Evolutionary conservation across 2,888 invertebrate genomes (phyloP).

Genomic region (Aspidiotus destructor): DNA sequence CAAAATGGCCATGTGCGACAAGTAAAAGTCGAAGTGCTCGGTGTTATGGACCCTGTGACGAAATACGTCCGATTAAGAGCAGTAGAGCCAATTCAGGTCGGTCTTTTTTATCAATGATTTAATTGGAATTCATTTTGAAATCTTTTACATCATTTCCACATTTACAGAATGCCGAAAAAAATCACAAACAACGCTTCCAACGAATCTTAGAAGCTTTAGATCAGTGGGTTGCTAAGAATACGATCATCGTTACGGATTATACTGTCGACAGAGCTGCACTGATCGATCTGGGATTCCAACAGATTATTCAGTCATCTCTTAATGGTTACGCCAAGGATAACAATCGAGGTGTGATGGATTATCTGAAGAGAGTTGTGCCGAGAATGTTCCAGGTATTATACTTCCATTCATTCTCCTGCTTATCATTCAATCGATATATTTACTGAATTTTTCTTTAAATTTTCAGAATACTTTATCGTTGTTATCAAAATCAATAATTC

Average conservation of each 20-base stretch:
- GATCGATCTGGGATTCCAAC: constrained; percentile 65
- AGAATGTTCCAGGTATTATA: constrained; percentile 59
- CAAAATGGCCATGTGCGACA: constrained; percentile 61
- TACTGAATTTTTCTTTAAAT: constrained; percentile 10
- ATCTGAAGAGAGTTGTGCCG: constrained; percentile 71
- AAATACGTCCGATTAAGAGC: constrained; percentile 67
- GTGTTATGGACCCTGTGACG: constrained; percentile 64
- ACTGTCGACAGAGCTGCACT: constrained; percentile 74
- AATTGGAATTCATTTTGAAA: background rate
- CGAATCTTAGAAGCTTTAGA: constrained; percentile 70
- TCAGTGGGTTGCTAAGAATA: constrained; percentile 68
- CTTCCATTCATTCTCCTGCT: background rate
- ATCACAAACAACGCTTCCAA: constrained; percentile 68
- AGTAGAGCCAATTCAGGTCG: constrained; percentile 57
- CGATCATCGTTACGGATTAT: constrained; percentile 67
- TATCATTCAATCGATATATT: background rate
- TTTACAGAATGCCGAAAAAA: constrained; percentile 57
- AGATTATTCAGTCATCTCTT: constrained; percentile 55
- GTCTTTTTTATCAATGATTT: background rate
- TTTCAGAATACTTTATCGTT: constrained; percentile 69
- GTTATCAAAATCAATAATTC: constrained; percentile 73
- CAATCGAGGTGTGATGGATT: constrained; percentile 76
- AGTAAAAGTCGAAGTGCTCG: constrained; percentile 79
- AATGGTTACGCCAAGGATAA: constrained; percentile 44
- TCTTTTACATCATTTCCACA: background rate